Conservation (phyloP, 2,797 vertebrate species). For the Delichon dasypus region DNA sequence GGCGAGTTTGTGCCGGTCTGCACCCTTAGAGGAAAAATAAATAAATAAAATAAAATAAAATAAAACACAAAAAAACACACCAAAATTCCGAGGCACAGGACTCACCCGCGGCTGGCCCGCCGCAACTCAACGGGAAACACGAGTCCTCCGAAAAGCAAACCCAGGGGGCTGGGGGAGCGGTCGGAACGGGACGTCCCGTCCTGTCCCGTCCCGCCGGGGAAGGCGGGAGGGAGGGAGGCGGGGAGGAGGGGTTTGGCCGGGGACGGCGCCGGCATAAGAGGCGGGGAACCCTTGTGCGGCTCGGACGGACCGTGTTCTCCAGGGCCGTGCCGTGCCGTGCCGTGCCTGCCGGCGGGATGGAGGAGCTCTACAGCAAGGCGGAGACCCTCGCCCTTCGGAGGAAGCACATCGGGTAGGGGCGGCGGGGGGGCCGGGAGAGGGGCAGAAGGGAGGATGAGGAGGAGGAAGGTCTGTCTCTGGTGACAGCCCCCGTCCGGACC, state of each 20-base stretch:
- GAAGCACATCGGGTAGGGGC: slow-evolving; percentile 86
- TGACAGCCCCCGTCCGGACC: neutral
- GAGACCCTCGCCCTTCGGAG: slow-evolving; percentile 86
- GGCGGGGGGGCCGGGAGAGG: neutral
- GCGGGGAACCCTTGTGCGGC: neutral
- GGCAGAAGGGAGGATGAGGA: neutral
- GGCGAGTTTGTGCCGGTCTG: neutral
- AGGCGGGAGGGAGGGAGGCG: neutral
- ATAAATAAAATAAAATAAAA: too few relatives aligned
- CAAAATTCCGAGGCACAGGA: neutral
- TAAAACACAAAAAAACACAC: too few relatives aligned
- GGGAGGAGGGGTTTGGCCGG: neutral
- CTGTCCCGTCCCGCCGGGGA: neutral
- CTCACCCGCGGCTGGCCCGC: neutral
- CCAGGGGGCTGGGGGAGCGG: too few relatives aligned
- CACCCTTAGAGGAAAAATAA: neutral
- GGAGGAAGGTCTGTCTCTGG: neutral
- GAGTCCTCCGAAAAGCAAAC: neutral
- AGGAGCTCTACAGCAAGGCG: slow-evolving; percentile 80
- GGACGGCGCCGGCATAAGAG: slow-evolving; percentile 5
- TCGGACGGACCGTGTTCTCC: neutral
- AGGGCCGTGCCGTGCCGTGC: neutral
- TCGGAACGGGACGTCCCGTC: neutral
- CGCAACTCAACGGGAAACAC: neutral
- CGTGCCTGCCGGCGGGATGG: slow-evolving; percentile 46